Evolutionary conservation across 2,888 invertebrate species (phyloP), one percentile per base, ranked within the genome.

Genomic region (Gortyna flavago): DNA sequence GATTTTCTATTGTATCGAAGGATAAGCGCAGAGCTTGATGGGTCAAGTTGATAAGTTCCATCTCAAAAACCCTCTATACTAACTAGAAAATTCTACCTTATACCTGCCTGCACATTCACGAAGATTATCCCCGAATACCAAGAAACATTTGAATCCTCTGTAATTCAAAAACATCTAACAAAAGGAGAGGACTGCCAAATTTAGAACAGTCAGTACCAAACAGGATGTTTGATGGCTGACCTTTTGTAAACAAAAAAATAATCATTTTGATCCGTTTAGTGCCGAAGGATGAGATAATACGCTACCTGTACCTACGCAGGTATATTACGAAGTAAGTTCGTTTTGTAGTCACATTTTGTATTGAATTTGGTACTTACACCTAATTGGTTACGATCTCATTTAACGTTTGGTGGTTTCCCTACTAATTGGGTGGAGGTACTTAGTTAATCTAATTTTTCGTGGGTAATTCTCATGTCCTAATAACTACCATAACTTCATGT

Each of bases 231-330:
- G 84, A 80, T 81, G 71, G 75, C 80, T 84, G 88, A 88, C 88
- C 89, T 89, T 85, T 87, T 87, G 85, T 89, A 89, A 88, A 91
- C 90, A 91, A 88, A 84, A 87, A 89, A 89, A 91, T 91, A 91
- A 91, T 91, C 89, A 88, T 88, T 89, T 75, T 85, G 79, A 87
- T 86, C 92, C 88, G 89, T 90, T 90, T 87, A 83, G 86, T 78
- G 75, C 86, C 88, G 91, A 91, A 85, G 85, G 84, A 85, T 84
- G 85, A 84, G 85, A 90, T 89, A 89, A 80, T 88, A 69, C 77
- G 59, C 9, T 79, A 82, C 79, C 84, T n/a, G n/a, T n/a, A n/a
- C n/a, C n/a, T 62, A 83, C 21, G 21, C 77, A 38, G 32, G 48
- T 67, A 64, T 62, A 41, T n/a, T 65, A 72, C 77, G 67, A 54